Evolutionary conservation across 37 sponge, comb jelly and placozoan species (phyloP).

Genomic region (Axinella damicornis): DNA sequence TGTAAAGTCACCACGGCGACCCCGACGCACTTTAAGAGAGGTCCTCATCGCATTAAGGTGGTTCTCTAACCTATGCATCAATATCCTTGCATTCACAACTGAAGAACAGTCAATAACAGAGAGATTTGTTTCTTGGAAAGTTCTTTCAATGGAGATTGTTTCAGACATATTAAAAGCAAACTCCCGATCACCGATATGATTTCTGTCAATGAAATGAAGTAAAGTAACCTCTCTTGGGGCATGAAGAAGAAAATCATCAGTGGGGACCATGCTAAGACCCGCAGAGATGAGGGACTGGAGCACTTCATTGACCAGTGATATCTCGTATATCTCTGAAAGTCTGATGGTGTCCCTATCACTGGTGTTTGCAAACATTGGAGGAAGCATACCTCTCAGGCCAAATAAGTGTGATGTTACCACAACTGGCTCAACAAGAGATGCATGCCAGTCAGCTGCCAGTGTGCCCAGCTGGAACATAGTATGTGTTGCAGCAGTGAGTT

Average conservation of each 20-base stretch:
- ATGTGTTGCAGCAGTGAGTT: slow-evolving; percentile 44
- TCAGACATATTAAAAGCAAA: no score
- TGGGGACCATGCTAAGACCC: slow-evolving; percentile 5
- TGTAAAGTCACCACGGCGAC: background rate
- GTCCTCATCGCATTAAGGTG: background rate
- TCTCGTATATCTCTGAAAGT: slow-evolving; percentile 30
- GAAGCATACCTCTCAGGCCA: slow-evolving; percentile 37
- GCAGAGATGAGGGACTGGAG: slow-evolving; percentile 18
- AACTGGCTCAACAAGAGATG: slow-evolving; percentile 41
- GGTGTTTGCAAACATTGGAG: background rate
- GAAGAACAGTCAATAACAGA: no score
- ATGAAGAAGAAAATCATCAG: background rate
- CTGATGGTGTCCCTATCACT: background rate
- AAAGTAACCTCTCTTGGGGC: slow-evolving; percentile 20
- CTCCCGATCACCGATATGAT: no score
- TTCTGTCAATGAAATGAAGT: slow-evolving; percentile 17
- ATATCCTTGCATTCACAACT: background rate
- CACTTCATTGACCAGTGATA: background rate
- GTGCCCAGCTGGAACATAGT: slow-evolving; percentile 28
- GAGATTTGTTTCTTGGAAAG: no score
- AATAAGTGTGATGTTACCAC: slow-evolving; percentile 31
- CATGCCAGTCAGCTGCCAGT: slow-evolving; percentile 53
- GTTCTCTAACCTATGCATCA: background rate
- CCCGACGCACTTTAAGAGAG: no score
- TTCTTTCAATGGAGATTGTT: no score